Evolutionary conservation across 2,113 vertebrate species (phyloP).

Genomic region (Phyllostomus discolor): DNA sequence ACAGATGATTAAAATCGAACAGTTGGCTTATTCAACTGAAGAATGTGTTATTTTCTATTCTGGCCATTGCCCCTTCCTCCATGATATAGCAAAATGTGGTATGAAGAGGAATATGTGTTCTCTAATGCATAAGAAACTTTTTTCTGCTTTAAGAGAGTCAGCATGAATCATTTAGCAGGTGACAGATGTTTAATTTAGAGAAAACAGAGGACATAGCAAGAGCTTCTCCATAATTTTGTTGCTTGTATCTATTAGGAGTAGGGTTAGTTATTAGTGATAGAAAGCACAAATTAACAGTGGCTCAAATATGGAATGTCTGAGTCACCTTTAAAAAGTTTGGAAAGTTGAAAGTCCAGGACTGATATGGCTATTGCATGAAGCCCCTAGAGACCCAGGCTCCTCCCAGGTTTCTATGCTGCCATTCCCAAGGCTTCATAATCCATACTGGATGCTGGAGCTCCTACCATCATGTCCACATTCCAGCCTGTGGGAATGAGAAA

Average conservation of each 20-base stretch:
- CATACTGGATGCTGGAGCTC: not conserved
- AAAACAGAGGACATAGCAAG: not conserved
- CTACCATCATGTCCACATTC: not conserved
- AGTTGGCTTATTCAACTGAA: slow-evolving; percentile 62
- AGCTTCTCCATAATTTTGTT: not conserved
- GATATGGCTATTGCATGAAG: not conserved
- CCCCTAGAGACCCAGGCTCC: not conserved
- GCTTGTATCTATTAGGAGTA: not conserved
- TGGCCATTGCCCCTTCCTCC: not conserved
- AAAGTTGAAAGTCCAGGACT: not conserved
- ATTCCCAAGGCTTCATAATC: not conserved
- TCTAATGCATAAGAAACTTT: not conserved
- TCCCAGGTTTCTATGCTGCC: not conserved
- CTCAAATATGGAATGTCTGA: not conserved
- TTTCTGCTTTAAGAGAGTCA: not conserved
- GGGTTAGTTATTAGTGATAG: not conserved
- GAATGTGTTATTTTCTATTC: slow-evolving; percentile 45
- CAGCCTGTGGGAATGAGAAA: not conserved
- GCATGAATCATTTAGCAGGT: not conserved
- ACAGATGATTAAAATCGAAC: not conserved
- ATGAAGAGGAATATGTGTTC: slow-evolving; percentile 38
- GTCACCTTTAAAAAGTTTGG: not conserved
- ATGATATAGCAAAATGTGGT: not conserved
- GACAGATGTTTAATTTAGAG: slow-evolving; percentile 19
- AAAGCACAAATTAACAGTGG: not conserved